Conservation (phyloP, 2,888 invertebrate genomes). For the Antheraea assamensis region DNA sequence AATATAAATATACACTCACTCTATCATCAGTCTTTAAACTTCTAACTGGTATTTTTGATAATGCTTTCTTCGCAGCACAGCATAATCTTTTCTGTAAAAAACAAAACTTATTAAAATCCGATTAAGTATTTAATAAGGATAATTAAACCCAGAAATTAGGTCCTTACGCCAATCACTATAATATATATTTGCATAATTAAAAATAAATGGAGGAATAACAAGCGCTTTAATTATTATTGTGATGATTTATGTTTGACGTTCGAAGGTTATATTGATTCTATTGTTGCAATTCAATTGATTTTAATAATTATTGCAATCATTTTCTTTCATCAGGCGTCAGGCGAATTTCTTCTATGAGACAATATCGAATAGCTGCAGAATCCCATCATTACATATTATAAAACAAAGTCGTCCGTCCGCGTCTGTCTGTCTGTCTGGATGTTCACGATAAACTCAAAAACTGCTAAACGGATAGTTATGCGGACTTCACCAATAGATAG, state of each 20-base stretch:
- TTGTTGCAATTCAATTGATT: slow-evolving; percentile 5
- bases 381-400: no score
- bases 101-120: slow-evolving; percentile 21
- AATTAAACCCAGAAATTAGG: neutral
- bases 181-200: neutral
- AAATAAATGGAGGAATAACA: neutral
- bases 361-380: neutral
- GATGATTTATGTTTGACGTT: neutral
- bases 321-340: neutral
- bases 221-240: neutral
- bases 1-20: slow-evolving; percentile 76
- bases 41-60: slow-evolving; percentile 96
- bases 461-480: no score
- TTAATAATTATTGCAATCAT: neutral
- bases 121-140: neutral
- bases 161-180: neutral
- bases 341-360: neutral
- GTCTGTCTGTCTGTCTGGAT: no score
- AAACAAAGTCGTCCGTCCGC: no score
- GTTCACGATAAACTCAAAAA: no score
- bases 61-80: slow-evolving; percentile 95
- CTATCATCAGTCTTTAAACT: slow-evolving; percentile 93
- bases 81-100: slow-evolving; percentile 92
- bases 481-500: no score
- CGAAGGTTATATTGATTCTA: neutral